Base-by-base conservation (phyloP, 2,797 vertebrate genomes). In the Lacerta bilineata region DNA sequence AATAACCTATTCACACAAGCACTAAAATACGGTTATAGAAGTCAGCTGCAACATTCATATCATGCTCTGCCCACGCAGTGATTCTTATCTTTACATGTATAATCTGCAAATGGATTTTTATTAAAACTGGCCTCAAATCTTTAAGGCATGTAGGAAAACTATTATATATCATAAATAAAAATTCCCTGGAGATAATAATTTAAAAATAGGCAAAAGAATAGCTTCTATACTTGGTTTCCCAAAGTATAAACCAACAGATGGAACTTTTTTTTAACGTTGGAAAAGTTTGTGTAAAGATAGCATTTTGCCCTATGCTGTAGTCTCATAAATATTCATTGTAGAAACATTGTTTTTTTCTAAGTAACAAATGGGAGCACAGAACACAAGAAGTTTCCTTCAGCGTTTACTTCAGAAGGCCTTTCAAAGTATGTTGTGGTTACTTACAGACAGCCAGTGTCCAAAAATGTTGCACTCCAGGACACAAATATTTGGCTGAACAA, bases 171-270 rank as follows among this genome's bases (percentile, higher is more conserved):
- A 77, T 43, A 27, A 18, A 68, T 55, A 88, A 27, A 77, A 87
- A 78, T 72, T 71, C 78, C 83, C 61, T 46, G 36, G 10, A 82
- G 78, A 88, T 9, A 82, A 39, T 72, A 43, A 46, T 84, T 85
- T 90, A 36, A 43, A 86, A 86, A 68, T 55, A 71, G 71, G 66
- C 74, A 78, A 77, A 71, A 85, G 46, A 86, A 72, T 72, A 33
- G n/a, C 83, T 83, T 85, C 39, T 90, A 29, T 83, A 55, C 50
- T 90, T 90, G 55, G 64, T 90, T 88, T 85, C 90, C 86, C 82
- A 88, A 85, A 78, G 80, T 25, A 85, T 46, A 90, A 88, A 88
- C 78, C 86, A 82, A 66, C 69, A 77, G 72, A 88, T 80, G 78
- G 80, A 88, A 85, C 39, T 82, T 82, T 50, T 76, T 88, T 64